A percentile compares a stretch with the other conserved stretches of the same genome.
Conservation (phyloP, 2,797 vertebrate species). For the Pseudopleuronectes americanus region DNA sequence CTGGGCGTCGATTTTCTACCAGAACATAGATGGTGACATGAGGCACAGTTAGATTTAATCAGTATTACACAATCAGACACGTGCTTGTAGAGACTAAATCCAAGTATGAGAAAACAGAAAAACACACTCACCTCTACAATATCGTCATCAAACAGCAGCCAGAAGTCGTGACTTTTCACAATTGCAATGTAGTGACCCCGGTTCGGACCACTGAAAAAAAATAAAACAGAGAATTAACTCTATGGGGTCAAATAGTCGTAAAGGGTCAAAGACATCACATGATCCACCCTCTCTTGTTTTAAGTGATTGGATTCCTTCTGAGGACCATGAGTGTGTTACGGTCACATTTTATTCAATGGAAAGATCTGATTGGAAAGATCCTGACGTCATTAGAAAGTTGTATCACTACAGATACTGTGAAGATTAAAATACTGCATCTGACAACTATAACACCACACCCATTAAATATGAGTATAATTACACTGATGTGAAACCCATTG, state of each 20-base stretch:
- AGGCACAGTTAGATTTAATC: not conserved
- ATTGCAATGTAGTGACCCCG: conserved; percentile 98
- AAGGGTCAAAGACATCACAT: no score
- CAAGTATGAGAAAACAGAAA: not conserved
- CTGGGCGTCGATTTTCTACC: conserved; percentile 98
- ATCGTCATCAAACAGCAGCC: conserved; percentile 97
- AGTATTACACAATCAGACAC: not conserved
- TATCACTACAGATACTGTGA: no score
- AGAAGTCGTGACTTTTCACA: conserved; percentile 98
- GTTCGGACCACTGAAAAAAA: conserved; percentile 90
- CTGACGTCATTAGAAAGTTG: no score
- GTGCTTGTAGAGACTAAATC: not conserved
- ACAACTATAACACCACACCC: no score
- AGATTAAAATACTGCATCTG: no score
- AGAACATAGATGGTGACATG: not conserved
- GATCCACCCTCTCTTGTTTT: no score
- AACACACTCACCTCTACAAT: conserved; percentile 89
- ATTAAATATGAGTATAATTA: no score
- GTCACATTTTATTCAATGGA: no score
- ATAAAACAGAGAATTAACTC: not conserved
- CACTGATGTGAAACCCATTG: no score
- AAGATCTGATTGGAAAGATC: no score
- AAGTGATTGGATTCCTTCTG: no score
- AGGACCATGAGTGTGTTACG: no score
- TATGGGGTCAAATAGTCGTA: not conserved